Evolutionary conservation across 2,797 vertebrate species (phyloP), one percentile per base, ranked within the genome.

Genomic region (Danio choprae): DNA sequence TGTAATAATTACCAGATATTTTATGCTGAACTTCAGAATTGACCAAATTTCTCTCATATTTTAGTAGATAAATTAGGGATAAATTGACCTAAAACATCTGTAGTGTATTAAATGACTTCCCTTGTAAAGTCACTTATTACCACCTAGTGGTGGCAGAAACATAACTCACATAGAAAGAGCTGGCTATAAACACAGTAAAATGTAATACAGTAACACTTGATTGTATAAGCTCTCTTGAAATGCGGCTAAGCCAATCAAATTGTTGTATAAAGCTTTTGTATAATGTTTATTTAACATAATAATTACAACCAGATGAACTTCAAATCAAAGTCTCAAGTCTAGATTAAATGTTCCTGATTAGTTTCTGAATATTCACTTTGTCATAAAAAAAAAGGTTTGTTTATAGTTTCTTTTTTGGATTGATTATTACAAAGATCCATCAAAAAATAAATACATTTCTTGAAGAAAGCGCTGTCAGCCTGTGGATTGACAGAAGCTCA

Each of bases 251-350:
- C 48, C 67, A 70, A 41, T 40, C 50, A 41, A 71, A 71, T 43
- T 20, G 46, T 20, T 4, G n/a, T 53, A 41, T 1, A 3, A n/a
- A 53, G 18, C 20, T 44, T 10, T 36, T 13, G 44, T 63, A 63
- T 15, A 9, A 51, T 75, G n/a, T 53, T 43, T 22, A 64, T 41
- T 29, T 9, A 77, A 58, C 20, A 29, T 18, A 36, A 55, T 48
- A 59, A 68, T 59, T 59, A 68, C n/a, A 38, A 18, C 53, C 41
- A 77, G 53, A 77, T 59, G 18, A 77, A 22, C n/a, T 74, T 60
- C 56, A 74, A 7, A 29, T 63, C 44, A 41, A 22, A 13, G 53
- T 58, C 22, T 58, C 10, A 38, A 18, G n/a, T 50, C 5, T 50
- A 36, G 22, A 46, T 2, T 0, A 1, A 15, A 10, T 48, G 53